Percentiles rank a stretch among this genome's conserved stretches.
Evolutionary conservation across 1,140 invertebrate genomes (phyloP).

Genomic region (Rhopalosiphum maidis): DNA sequence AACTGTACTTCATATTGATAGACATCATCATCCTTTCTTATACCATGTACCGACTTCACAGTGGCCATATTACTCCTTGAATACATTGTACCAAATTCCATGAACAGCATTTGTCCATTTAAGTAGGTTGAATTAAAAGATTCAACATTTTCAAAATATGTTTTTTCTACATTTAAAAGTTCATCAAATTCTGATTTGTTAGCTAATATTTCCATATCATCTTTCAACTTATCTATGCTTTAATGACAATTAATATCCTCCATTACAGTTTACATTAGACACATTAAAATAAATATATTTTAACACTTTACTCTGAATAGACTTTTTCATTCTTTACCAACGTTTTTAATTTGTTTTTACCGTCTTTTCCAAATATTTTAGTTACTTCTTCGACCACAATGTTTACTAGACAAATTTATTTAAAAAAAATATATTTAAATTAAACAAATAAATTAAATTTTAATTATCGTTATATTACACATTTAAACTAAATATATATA

Average conservation of each 20-base stretch:
- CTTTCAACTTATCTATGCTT: background rate
- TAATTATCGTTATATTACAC: background rate
- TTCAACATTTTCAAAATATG: background rate
- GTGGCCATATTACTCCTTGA: background rate
- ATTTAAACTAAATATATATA: background rate
- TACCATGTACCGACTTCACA: background rate
- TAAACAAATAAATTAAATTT: background rate
- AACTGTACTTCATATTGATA: constrained; percentile 48
- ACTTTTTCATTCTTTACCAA: background rate
- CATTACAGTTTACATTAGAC: background rate
- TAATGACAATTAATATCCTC: background rate
- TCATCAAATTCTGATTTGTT: background rate
- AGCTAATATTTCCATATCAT: background rate
- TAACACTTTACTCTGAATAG: background rate
- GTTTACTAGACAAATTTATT: background rate
- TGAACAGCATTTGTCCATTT: background rate
- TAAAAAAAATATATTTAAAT: background rate
- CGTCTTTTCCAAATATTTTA: constrained; percentile 31
- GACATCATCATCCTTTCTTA: background rate
- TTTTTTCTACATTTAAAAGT: background rate
- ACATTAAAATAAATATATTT: background rate
- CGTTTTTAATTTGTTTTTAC: constrained; percentile 23
- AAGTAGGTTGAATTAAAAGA: background rate
- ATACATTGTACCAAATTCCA: background rate
- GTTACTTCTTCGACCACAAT: background rate